Conservation (phyloP, 2,888 invertebrate species). For the Chloroclysta siterata region DNA sequence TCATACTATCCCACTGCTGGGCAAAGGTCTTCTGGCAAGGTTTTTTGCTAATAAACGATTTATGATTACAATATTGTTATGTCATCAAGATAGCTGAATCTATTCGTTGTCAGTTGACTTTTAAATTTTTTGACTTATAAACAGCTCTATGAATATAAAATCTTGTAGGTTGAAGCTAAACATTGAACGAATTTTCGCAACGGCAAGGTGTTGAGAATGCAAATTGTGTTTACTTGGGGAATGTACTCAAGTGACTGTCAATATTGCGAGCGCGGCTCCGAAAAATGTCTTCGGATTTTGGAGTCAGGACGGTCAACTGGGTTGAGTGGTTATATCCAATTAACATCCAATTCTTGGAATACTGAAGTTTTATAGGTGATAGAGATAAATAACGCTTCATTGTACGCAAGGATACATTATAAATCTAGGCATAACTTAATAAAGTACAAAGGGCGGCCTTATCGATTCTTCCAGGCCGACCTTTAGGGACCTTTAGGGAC, state of each 20-base stretch:
- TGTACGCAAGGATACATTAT: too few relatives aligned
- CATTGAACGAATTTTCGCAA: constrained; percentile 49
- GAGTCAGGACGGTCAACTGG: constrained; percentile 5
- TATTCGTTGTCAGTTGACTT: background rate
- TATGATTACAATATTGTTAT: too few relatives aligned
- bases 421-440: too few relatives aligned
- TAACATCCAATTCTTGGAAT: background rate
- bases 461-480: too few relatives aligned
- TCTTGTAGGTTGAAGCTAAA: constrained; percentile 37
- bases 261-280: constrained; percentile 44
- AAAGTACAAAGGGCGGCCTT: too few relatives aligned
- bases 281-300: constrained; percentile 33
- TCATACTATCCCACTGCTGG: too few relatives aligned
- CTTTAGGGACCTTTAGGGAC: too few relatives aligned
- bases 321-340: constrained; percentile 11
- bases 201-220: constrained; percentile 56
- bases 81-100: background rate
- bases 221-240: constrained; percentile 60
- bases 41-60: too few relatives aligned
- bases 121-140: background rate
- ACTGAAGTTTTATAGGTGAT: too few relatives aligned
- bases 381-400: too few relatives aligned
- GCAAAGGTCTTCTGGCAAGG: too few relatives aligned
- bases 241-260: constrained; percentile 54
- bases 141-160: background rate